These are phyloP conservation scores for Danio tinwini DNA, from an alignment of 2,797 vertebrate genomes.

Conservation along the genomic window DNA sequence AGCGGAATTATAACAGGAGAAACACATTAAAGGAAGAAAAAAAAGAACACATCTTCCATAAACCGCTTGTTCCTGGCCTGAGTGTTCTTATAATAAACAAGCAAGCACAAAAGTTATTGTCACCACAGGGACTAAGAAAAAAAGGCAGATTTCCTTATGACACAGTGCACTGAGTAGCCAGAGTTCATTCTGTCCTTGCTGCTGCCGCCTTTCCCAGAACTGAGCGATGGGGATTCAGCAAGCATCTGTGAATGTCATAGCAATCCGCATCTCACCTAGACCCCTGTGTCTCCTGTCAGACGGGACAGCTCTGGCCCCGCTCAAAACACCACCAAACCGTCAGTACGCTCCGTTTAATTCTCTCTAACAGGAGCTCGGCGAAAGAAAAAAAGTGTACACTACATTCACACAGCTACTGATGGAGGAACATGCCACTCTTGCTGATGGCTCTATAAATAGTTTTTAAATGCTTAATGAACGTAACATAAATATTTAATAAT, in stretches of 20 bases:
- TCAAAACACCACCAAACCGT: constrained; percentile 48
- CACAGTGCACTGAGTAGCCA: constrained; percentile 36
- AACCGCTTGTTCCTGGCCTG: constrained; percentile 7
- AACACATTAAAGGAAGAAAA: background rate
- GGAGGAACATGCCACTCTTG: constrained; percentile 62
- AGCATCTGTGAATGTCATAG: constrained; percentile 59
- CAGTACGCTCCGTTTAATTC: constrained; percentile 27
- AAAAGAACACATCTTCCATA: background rate
- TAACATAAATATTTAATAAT: constrained; percentile 79
- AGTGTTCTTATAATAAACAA: background rate
- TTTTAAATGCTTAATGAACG: constrained; percentile 79
- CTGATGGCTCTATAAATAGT: constrained; percentile 73
- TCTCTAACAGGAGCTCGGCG: constrained; percentile 37
- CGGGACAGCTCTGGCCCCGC: constrained; percentile 34
- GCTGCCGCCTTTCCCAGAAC: constrained; percentile 22
- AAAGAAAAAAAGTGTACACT: constrained; percentile 32
- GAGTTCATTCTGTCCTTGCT: constrained; percentile 45
- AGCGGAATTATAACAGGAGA: background rate
- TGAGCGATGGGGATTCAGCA: constrained; percentile 46
- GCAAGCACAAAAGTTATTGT: background rate
- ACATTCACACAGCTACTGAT: constrained; percentile 40
- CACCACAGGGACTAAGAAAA: constrained; percentile 28
- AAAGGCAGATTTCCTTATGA: constrained; percentile 2
- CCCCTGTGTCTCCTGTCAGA: constrained; percentile 44
- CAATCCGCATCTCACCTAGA: constrained; percentile 42